These are phyloP conservation scores for Pseudoatta argentina DNA, from an alignment of 1,140 invertebrate genomes.

Conservation along the genomic window DNA sequence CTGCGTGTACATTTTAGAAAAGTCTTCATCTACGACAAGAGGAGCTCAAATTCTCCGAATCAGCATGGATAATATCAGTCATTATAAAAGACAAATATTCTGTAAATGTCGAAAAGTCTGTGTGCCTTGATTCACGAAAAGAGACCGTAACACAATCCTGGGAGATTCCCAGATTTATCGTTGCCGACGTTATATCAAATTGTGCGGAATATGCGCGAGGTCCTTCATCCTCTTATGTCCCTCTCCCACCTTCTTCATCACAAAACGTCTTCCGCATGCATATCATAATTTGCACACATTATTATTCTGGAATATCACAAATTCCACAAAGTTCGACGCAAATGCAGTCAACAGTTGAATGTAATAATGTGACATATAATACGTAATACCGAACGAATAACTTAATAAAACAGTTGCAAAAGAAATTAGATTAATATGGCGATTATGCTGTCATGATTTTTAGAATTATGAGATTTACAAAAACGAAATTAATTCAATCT, in stretches of 20 bases:
- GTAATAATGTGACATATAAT: background rate
- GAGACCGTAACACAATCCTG: background rate
- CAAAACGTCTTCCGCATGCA: background rate
- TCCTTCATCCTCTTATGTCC: background rate
- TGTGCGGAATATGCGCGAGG: background rate
- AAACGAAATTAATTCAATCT: background rate
- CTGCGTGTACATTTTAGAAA: no score
- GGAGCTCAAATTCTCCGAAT: no score
- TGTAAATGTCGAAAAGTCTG: background rate
- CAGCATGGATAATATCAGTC: background rate
- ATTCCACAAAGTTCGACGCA: background rate
- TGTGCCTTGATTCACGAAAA: background rate
- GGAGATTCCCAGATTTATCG: conserved; percentile 35
- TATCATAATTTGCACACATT: background rate
- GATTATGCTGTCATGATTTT: background rate
- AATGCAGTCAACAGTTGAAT: background rate
- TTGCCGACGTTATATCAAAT: background rate
- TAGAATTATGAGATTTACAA: background rate
- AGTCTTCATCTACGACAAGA: background rate
- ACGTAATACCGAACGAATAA: background rate
- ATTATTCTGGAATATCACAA: background rate
- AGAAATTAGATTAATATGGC: background rate
- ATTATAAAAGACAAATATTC: background rate
- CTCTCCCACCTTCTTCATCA: no score
- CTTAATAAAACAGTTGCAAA: background rate